Conservation (phyloP, 2,797 vertebrate species). For the Varecia variegata region DNA sequence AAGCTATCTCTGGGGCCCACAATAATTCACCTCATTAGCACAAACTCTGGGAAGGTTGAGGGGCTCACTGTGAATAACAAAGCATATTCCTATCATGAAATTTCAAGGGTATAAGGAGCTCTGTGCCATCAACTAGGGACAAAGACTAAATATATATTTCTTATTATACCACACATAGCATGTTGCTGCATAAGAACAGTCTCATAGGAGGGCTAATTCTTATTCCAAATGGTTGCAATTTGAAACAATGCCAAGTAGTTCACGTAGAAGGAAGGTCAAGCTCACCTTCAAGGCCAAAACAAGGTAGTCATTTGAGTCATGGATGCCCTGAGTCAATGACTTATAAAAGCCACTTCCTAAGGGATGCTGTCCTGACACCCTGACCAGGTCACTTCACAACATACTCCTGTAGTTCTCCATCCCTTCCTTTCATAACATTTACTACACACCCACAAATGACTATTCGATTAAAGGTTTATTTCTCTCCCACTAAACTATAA, state of each 20-base stretch:
- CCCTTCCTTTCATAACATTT: neutral
- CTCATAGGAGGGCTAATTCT: neutral
- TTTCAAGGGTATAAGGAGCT: neutral
- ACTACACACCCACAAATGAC: neutral
- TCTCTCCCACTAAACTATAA: neutral
- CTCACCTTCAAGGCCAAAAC: neutral
- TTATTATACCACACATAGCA: neutral
- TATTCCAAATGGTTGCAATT: neutral
- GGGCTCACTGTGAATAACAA: neutral
- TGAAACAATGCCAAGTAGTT: neutral
- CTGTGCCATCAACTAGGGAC: neutral
- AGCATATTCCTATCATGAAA: neutral
- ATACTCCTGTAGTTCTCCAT: neutral
- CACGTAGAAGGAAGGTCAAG: slow-evolving; percentile 8
- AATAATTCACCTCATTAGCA: neutral
- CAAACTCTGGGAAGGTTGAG: neutral
- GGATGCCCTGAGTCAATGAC: neutral
- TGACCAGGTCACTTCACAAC: neutral
- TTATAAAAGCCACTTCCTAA: neutral
- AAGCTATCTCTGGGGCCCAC: neutral
- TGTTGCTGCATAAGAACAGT: neutral
- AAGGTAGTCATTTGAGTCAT: neutral
- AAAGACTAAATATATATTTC: neutral
- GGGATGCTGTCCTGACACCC: neutral
- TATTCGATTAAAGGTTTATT: neutral